These are phyloP conservation scores for Agonum fuliginosum DNA, from an alignment of 2,888 invertebrate genomes.

Conservation along the genomic window DNA sequence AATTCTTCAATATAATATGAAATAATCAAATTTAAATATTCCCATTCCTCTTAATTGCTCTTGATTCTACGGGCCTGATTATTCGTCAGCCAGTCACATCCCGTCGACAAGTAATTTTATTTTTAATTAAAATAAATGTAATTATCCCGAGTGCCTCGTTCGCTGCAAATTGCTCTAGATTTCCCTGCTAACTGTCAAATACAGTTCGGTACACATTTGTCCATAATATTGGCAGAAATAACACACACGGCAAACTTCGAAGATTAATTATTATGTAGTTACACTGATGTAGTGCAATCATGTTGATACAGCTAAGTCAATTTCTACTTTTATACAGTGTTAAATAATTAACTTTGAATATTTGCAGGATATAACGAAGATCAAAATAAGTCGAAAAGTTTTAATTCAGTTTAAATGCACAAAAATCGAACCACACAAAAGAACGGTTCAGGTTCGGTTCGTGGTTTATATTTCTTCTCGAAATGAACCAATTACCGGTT, in stretches of 20 bases:
- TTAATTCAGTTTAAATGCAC: no score
- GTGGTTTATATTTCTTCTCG: no score
- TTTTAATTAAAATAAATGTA: slow-evolving; percentile 59
- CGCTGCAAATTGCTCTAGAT: slow-evolving; percentile 51
- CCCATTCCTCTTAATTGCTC: background rate
- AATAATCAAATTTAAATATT: background rate
- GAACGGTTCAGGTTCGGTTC: no score
- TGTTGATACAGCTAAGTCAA: background rate
- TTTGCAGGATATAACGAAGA: no score
- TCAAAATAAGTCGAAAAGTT: no score
- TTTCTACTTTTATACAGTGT: no score
- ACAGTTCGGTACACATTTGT: slow-evolving; percentile 49
- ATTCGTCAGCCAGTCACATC: background rate
- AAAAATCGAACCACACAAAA: no score
- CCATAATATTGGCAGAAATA: slow-evolving; percentile 47
- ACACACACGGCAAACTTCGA: slow-evolving; percentile 31
- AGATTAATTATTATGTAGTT: slow-evolving; percentile 38
- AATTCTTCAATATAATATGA: no score
- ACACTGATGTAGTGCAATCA: background rate
- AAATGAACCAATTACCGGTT: no score
- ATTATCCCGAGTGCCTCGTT: slow-evolving; percentile 54
- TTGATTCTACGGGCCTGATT: background rate
- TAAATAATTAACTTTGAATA: no score
- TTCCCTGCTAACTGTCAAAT: slow-evolving; percentile 53
- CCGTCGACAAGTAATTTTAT: slow-evolving; percentile 50